Base-by-base conservation (phyloP, 2,797 vertebrate genomes). In the Choloepus didactylus region DNA sequence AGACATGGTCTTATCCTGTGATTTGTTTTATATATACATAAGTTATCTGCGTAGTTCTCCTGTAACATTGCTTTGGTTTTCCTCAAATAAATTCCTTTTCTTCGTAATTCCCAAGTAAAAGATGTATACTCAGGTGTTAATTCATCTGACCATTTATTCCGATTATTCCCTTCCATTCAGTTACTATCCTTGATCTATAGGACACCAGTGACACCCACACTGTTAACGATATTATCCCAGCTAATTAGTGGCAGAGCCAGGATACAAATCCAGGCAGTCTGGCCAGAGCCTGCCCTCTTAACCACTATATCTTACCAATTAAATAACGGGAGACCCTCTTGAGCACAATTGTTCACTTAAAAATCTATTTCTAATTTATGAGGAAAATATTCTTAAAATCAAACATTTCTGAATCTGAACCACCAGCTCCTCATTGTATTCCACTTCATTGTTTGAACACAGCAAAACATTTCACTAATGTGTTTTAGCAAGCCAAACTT, bases 301-400 rank as follows among this genome's bases (percentile, higher is more conserved):
- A 90, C 49, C 25, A 49, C 19, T 18, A 21, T 41, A n/a, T 12
- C 14, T 23, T 60, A 64, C 73, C 59, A 72, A 79, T 27, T 84
- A 87, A 88, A 66, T 73, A 76, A 91, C 5, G 16, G 12, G 29
- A 2, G 72, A 49, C 29, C 62, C 72, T 60, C 23, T 70, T 59
- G 79, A 92, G 59, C 19, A 72, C 14, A 83, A 12, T 31, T 93
- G 31, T 86, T 77, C 23, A 67, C 35, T 67, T 84, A 29, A 88
- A 93, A 77, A 49, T 59, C 67, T 73, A 29, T 85, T 93, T 92
- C 92, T 69, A 93, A 83, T 31, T 90, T 90, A 82, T 41, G 23
- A 81, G 54, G 38, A 72, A 70, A 25, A 82, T 49, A 3, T 64
- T 88, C 70, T 80, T 41, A 60, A 77, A 90, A 84, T 51, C 25